Evolutionary conservation across 2,888 invertebrate genomes (phyloP).

Genomic region (Scaptomyza cyrtandrae): DNA sequence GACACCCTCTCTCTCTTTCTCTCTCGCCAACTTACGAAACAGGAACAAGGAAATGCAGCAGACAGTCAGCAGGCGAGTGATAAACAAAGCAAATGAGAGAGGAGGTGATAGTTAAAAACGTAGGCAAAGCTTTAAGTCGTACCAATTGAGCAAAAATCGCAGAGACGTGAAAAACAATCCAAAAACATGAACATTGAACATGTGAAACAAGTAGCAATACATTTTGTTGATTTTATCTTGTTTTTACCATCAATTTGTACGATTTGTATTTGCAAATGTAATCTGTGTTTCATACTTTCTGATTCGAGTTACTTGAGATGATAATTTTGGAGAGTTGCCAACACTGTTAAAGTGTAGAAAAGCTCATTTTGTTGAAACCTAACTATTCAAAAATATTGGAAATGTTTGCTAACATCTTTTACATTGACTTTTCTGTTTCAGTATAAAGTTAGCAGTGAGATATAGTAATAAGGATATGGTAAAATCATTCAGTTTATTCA

Average conservation of each 20-base stretch:
- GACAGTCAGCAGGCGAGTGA: conserved; percentile 22
- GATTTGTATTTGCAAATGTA: conserved; percentile 29
- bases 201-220: conserved; percentile 25
- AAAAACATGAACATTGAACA: conserved; percentile 22
- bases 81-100: background rate
- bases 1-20: conserved; percentile 14
- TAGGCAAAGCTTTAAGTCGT: conserved; percentile 23
- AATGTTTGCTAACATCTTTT: too few relatives aligned
- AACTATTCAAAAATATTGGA: too few relatives aligned
- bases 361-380: too few relatives aligned
- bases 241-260: background rate
- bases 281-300: conserved; percentile 5
- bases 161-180: conserved; percentile 56
- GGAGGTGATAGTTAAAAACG: background rate
- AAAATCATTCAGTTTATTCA: too few relatives aligned
- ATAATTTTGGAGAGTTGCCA: background rate
- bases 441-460: too few relatives aligned
- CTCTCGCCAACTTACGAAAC: conserved; percentile 19
- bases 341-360: background rate
- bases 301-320: background rate
- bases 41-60: conserved; percentile 48
- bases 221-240: background rate
- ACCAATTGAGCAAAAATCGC: conserved; percentile 36
- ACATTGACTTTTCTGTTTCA: too few relatives aligned
- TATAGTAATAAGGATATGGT: too few relatives aligned